A percentile compares a stretch with the other conserved stretches of the same genome.
Evolutionary conservation across 1,140 invertebrate genomes (phyloP).

Genomic region (Zaprionus ornatus): DNA sequence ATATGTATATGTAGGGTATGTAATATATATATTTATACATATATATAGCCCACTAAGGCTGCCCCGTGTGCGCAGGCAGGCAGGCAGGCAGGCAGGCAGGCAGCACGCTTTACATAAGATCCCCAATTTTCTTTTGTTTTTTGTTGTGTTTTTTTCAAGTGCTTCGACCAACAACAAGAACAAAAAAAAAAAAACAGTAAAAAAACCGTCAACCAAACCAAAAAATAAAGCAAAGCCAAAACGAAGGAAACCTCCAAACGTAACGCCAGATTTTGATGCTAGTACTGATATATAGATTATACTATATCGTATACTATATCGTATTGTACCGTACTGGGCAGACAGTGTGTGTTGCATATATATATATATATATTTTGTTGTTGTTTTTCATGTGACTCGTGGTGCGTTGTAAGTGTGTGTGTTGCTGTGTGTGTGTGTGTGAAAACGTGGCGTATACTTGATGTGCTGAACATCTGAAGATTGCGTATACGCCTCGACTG

Average conservation of each 20-base stretch:
- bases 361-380: constrained; percentile 37
- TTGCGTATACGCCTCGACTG: constrained; percentile 70
- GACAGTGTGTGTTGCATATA: constrained; percentile 12
- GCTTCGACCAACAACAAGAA: constrained; percentile 26
- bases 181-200: constrained; percentile 7
- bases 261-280: constrained; percentile 15
- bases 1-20: too few relatives aligned
- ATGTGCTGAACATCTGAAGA: constrained; percentile 52
- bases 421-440: constrained; percentile 16
- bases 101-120: constrained; percentile 72
- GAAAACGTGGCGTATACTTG: constrained; percentile 70
- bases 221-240: constrained; percentile 4
- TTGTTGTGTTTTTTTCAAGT: constrained; percentile 50
- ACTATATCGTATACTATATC: constrained; percentile 1
- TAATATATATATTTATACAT: constrained; percentile 5
- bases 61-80: constrained; percentile 42
- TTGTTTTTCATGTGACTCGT: constrained; percentile 24
- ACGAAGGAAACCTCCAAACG: constrained; percentile 12
- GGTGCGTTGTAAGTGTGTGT: constrained; percentile 38
- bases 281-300: background rate
- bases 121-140: constrained; percentile 43
- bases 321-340: background rate
- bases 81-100: constrained; percentile 30
- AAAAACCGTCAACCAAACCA: too few relatives aligned
- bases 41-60: constrained; percentile 8